phyloP scores from a whole-genome alignment of 2,888 invertebrate genomes.

The Holacanthella duospinosa region DNA sequence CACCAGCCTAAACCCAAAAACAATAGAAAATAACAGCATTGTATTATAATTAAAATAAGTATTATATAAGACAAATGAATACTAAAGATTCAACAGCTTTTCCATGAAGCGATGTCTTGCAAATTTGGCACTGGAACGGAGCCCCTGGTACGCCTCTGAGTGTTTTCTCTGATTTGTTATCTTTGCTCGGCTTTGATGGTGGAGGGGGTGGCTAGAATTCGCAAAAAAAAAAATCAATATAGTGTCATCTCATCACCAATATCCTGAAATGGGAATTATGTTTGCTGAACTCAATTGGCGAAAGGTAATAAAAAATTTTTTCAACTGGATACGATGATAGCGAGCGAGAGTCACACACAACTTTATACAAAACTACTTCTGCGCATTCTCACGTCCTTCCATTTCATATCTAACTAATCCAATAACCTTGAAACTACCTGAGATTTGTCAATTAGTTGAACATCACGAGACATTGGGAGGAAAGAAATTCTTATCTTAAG shows the following conservation, averaged over 20 bases:
- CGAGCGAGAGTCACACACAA: too few relatives aligned
- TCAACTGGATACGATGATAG: not conserved
- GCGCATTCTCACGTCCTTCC: too few relatives aligned
- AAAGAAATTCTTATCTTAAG: too few relatives aligned
- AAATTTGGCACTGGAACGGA: not conserved
- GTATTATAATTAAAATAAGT: not conserved
- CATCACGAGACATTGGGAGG: too few relatives aligned
- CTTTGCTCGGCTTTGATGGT: conserved; percentile 3
- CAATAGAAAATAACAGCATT: not conserved
- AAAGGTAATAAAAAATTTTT: not conserved
- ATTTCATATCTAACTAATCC: too few relatives aligned
- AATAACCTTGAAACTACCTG: too few relatives aligned
- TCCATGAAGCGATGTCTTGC: not conserved
- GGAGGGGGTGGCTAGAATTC: conserved; percentile 1
- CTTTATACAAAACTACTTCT: too few relatives aligned
- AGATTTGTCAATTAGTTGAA: too few relatives aligned
- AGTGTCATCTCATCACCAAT: too few relatives aligned
- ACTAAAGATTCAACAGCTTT: not conserved
- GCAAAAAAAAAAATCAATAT: too few relatives aligned
- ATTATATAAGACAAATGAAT: not conserved
- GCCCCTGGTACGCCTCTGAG: not conserved
- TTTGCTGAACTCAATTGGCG: too few relatives aligned
- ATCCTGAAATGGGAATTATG: too few relatives aligned
- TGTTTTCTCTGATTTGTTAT: not conserved
- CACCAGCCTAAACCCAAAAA: not conserved